Percentiles rank a stretch among this genome's conserved stretches.
These are phyloP conservation scores for Mobula hypostoma DNA, from an alignment of 2,113 vertebrate species.

Conservation along the genomic window DNA sequence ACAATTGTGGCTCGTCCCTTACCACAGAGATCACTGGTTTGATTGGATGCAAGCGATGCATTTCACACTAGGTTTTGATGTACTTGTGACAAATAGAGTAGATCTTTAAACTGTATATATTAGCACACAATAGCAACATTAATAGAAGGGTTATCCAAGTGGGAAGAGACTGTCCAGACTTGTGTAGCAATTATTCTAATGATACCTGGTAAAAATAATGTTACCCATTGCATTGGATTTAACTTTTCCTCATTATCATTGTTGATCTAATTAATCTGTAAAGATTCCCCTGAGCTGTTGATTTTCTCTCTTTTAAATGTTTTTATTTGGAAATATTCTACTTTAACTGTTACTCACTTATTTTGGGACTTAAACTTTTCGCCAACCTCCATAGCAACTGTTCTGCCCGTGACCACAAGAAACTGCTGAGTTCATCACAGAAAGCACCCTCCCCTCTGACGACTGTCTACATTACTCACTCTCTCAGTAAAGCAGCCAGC, in stretches of 20 bases:
- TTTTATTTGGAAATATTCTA: slow-evolving; percentile 64
- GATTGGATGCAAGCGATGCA: too few species aligned
- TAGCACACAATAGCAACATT: neutral
- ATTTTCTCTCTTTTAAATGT: slow-evolving; percentile 75
- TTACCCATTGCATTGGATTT: neutral
- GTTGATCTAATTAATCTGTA: slow-evolving; percentile 56
- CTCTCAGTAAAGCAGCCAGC: too few species aligned
- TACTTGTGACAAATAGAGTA: too few species aligned
- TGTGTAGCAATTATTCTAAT: neutral
- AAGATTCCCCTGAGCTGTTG: slow-evolving; percentile 78
- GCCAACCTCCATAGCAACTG: slow-evolving; percentile 45
- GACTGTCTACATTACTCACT: too few species aligned
- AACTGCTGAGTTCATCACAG: too few species aligned
- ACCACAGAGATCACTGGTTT: too few species aligned
- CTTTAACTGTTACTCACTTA: slow-evolving; percentile 71
- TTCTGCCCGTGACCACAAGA: too few species aligned
- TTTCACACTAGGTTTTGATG: too few species aligned
- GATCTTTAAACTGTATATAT: neutral
- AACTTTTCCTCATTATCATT: neutral
- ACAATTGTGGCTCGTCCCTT: too few species aligned
- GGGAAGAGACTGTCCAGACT: neutral
- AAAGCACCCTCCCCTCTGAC: too few species aligned
- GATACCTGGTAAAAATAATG: neutral
- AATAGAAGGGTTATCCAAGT: neutral
- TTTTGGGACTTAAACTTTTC: slow-evolving; percentile 64